Percentiles rank a stretch among this genome's conserved stretches.
phyloP scores from a whole-genome alignment of 1,140 invertebrate genomes.

The Drosophila nigrodunni region DNA sequence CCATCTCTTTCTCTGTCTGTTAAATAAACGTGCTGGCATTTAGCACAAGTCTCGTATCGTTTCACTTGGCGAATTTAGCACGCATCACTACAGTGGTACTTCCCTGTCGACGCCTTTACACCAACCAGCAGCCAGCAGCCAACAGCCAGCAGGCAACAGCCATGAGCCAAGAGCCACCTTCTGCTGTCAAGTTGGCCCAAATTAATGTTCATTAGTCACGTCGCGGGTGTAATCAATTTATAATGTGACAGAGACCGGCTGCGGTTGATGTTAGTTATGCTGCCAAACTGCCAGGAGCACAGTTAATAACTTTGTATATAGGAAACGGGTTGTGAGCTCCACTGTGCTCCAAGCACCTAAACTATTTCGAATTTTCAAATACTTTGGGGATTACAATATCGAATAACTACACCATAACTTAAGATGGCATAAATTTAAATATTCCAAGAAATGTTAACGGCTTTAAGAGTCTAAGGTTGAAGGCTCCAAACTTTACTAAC shows the following conservation, averaged over 20 bases:
- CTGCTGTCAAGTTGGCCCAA: slow-evolving; percentile 66
- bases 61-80: slow-evolving; percentile 44
- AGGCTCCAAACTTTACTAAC: too few species aligned
- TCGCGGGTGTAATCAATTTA: slow-evolving; percentile 77
- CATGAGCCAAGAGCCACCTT: neutral
- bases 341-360: neutral
- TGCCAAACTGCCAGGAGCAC: slow-evolving; percentile 24
- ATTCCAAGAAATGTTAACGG: neutral
- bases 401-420: neutral
- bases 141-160: too few species aligned
- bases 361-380: slow-evolving; percentile 6
- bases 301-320: slow-evolving; percentile 38
- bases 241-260: slow-evolving; percentile 67
- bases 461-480: too few species aligned
- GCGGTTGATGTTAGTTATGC: slow-evolving; percentile 66
- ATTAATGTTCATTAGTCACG: slow-evolving; percentile 79
- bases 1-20: neutral
- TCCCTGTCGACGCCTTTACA: neutral
- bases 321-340: neutral
- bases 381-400: neutral
- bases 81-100: neutral
- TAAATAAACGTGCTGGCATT: slow-evolving; percentile 62
- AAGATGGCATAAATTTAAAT: neutral
- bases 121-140: neutral
- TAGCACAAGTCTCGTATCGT: slow-evolving; percentile 55